Conservation (phyloP, 2,888 invertebrate genomes). For the Pomacea canaliculata region DNA sequence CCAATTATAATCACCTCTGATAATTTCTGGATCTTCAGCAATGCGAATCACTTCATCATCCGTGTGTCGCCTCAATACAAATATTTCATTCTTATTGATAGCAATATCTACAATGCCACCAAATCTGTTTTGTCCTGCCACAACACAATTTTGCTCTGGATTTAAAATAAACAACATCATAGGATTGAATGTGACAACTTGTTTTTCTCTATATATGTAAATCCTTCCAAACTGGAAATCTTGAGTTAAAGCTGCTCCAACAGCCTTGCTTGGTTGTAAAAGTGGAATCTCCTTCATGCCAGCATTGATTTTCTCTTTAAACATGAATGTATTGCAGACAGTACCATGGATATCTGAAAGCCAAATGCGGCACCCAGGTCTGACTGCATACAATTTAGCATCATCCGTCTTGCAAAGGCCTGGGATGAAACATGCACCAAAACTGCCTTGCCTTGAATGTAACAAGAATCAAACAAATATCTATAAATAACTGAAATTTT, state of each 20-base stretch:
- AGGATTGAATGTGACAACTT: constrained; percentile 82
- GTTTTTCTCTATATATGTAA: constrained; percentile 78
- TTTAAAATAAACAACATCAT: constrained; percentile 82
- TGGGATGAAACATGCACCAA: constrained; percentile 76
- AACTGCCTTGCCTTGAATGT: constrained; percentile 74
- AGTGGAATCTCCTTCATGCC: constrained; percentile 26
- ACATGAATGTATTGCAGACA: constrained; percentile 87
- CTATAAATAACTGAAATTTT: no score
- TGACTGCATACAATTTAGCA: constrained; percentile 79
- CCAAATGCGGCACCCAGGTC: constrained; percentile 89
- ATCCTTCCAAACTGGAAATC: constrained; percentile 76
- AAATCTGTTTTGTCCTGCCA: constrained; percentile 78
- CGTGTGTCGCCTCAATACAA: constrained; percentile 75
- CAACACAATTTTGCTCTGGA: constrained; percentile 76
- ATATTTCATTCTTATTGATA: constrained; percentile 74
- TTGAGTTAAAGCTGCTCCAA: constrained; percentile 26
- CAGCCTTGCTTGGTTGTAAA: constrained; percentile 17
- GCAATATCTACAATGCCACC: constrained; percentile 67
- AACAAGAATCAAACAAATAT: neutral
- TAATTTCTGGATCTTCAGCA: constrained; percentile 76
- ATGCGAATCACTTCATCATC: constrained; percentile 82
- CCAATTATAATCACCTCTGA: no score
- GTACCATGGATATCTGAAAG: constrained; percentile 81
- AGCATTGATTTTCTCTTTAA: constrained; percentile 75
- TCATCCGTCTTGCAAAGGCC: constrained; percentile 72